Evolutionary conservation across 2,888 invertebrate genomes (phyloP), one percentile per base, ranked within the genome.

Genomic region (Abrostola tripartita): DNA sequence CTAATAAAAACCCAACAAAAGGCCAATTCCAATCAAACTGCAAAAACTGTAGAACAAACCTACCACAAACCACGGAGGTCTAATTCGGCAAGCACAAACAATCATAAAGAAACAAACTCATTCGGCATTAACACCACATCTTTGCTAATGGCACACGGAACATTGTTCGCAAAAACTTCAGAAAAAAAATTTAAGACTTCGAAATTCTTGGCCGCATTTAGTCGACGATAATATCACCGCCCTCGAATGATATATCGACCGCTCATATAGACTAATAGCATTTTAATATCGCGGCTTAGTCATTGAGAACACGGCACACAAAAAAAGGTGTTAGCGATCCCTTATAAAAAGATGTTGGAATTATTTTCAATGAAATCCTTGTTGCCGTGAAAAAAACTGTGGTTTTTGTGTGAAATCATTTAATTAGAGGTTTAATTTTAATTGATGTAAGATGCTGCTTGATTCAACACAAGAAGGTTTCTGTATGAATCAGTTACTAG

Each of bases 201-300:
- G 81, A 90, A 88, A 92, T 90, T 89, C 88, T 88, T 90, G 90
- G 89, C 85, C 90, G 88, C 88, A 89, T 93, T 93, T 92, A 90
- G 84, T 79, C 82, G 86, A 64, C 88, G 91, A 91, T 93, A 91
- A 91, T 90, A 92, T 92, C 90, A 86, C 88, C 88, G 89, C 90
- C 88, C 85, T 78, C 76, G 67, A 88, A 92, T 93, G 92, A 93
- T 93, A 92, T 92, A 93, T 92, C 82, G 89, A 83, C 79, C 84
- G 81, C 79, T 84, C 88, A 85, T 89, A 87, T 90, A 88, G 86
- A 88, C 92, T 94, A 94, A 94, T 94, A 92, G 92, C 92, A 79
- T 92, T 94, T 93, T 94, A 94, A 94, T 94, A 81, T 88, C 88
- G 79, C 71, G 86, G 85, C 85, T 93, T 90, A 92, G 90, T 92